These are phyloP conservation scores for Drosophila prosaltans DNA, from an alignment of 1,140 invertebrate species.

Conservation along the genomic window DNA sequence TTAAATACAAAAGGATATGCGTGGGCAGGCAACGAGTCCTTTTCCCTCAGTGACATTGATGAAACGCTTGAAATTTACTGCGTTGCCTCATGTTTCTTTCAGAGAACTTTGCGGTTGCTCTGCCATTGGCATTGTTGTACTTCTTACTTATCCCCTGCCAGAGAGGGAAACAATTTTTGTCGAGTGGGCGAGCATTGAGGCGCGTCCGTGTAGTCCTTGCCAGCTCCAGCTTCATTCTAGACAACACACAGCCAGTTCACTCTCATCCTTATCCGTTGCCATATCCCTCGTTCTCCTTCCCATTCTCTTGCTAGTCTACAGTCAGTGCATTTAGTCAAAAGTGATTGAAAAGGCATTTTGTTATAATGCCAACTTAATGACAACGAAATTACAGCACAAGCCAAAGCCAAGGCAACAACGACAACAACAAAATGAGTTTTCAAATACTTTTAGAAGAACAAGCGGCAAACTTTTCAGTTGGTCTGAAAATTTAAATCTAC, in stretches of 20 bases:
- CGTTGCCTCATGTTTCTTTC: constrained; percentile 36
- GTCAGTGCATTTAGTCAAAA: constrained; percentile 79
- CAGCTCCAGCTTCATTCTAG: not conserved
- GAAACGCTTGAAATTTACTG: constrained; percentile 79
- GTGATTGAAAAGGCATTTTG: constrained; percentile 82
- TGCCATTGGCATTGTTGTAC: constrained; percentile 66
- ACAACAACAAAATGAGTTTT: constrained; percentile 53
- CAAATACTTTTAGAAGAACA: constrained; percentile 54
- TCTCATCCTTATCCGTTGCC: not conserved
- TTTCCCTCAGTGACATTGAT: constrained; percentile 72
- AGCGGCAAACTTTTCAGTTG: constrained; percentile 30
- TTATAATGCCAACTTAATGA: constrained; percentile 82
- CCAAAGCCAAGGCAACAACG: constrained; percentile 43
- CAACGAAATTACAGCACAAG: constrained; percentile 80
- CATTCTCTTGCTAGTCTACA: not conserved
- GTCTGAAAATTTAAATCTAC: constrained; percentile 37
- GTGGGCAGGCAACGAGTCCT: constrained; percentile 63
- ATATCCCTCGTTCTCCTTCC: too few species aligned
- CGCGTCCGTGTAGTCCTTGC: constrained; percentile 41
- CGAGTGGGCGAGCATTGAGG: constrained; percentile 35
- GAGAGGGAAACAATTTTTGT: constrained; percentile 62
- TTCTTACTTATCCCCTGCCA: constrained; percentile 78
- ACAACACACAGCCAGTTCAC: constrained; percentile 8
- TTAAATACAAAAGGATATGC: constrained; percentile 81
- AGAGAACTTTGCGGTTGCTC: constrained; percentile 56